These are phyloP conservation scores for Actinia equina DNA, from an alignment of 64 coral and sea anemone genomes.

Conservation along the genomic window DNA sequence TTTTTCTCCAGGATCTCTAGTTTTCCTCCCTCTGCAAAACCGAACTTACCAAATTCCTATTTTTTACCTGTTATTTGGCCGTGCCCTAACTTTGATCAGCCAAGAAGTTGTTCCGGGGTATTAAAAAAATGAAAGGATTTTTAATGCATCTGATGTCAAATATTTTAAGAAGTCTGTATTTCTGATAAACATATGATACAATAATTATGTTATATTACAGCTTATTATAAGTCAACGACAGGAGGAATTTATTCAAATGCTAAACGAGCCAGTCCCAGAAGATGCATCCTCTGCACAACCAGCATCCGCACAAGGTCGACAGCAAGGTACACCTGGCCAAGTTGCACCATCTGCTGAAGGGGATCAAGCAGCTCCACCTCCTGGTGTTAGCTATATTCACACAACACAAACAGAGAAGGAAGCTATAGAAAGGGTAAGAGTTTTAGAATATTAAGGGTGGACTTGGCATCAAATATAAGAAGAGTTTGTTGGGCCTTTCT, in stretches of 20 bases:
- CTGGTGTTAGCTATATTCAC: conserved; percentile 67
- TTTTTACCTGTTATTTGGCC: no score
- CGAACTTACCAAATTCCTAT: no score
- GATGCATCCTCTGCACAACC: not conserved
- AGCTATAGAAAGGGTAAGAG: conserved; percentile 86
- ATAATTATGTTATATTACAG: conserved; percentile 17
- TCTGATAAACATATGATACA: no score
- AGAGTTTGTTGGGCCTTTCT: not conserved
- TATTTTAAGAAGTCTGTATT: no score
- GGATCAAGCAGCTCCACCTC: conserved; percentile 10
- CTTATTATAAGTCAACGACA: conserved; percentile 80
- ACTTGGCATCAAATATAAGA: no score
- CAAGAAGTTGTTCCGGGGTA: no score
- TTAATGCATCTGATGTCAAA: no score
- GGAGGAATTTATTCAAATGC: conserved; percentile 90
- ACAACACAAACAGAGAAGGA: conserved; percentile 88
- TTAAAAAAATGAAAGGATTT: no score
- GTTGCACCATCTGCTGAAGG: conserved; percentile 5
- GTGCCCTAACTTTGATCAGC: no score
- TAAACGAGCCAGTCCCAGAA: conserved; percentile 55
- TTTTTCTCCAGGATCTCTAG: no score
- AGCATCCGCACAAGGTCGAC: conserved; percentile 25
- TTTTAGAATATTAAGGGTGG: no score
- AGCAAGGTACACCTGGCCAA: not conserved
- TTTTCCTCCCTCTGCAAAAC: no score